A percentile compares a stretch with the other conserved stretches of the same genome.
Conservation (phyloP, 1,140 invertebrate species). For the Caenorhabditis brenneri region DNA sequence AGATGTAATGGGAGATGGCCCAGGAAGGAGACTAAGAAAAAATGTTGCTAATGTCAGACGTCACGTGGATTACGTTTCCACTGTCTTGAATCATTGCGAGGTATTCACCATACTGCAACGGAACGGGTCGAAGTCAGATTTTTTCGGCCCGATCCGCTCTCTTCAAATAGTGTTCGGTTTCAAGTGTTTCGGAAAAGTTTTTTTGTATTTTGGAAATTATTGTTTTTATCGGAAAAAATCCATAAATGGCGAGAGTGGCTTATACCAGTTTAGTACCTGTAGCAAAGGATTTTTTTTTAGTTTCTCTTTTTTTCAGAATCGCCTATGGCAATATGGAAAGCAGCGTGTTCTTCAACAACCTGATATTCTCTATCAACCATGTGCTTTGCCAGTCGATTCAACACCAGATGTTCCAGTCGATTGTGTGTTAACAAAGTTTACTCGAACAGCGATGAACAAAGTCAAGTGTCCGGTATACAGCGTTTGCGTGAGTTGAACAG, state of each 20-base stretch:
- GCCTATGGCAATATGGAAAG: constrained; percentile 47
- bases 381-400: constrained; percentile 62
- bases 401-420: constrained; percentile 89
- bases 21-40: constrained; percentile 55
- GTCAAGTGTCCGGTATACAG: constrained; percentile 98
- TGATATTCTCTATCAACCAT: constrained; percentile 45
- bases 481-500: constrained; percentile 81
- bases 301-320: background rate
- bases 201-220: too few species aligned
- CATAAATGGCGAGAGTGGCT: too few species aligned
- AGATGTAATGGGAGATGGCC: constrained; percentile 46
- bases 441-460: constrained; percentile 98
- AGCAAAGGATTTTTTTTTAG: too few species aligned
- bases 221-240: too few species aligned
- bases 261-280: too few species aligned
- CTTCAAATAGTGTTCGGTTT: too few species aligned
- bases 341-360: constrained; percentile 45
- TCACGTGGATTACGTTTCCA: constrained; percentile 58
- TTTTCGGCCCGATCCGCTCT: too few species aligned
- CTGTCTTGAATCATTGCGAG: constrained; percentile 57
- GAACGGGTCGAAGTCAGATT: too few species aligned
- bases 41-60: constrained; percentile 59
- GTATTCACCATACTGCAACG: too few species aligned
- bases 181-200: too few species aligned
- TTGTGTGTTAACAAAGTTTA: constrained; percentile 91